Percentiles rank a stretch among this genome's conserved stretches.
These are phyloP conservation scores for Nothoprocta pentlandii DNA, from an alignment of 2,113 vertebrate genomes.

Conservation along the genomic window DNA sequence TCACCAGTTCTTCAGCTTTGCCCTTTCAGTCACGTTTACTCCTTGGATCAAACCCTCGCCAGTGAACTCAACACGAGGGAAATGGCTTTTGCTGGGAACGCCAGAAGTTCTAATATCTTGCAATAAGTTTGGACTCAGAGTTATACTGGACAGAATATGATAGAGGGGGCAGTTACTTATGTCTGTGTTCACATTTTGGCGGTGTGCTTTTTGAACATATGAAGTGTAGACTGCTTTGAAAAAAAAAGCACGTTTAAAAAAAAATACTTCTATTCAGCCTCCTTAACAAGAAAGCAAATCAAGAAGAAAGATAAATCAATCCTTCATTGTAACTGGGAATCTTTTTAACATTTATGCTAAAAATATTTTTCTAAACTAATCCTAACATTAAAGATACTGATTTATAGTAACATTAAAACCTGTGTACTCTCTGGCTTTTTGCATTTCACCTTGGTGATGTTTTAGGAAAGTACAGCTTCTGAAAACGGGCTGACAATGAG, in stretches of 20 bases:
- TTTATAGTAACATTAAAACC: background rate
- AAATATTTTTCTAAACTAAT: background rate
- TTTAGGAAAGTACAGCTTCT: constrained; percentile 51
- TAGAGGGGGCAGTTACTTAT: background rate
- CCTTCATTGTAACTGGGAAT: background rate
- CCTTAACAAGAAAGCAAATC: background rate
- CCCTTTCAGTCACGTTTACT: background rate
- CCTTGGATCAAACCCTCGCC: background rate
- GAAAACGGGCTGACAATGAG: constrained; percentile 79
- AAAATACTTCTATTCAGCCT: background rate
- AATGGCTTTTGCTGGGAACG: background rate
- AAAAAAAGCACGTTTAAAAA: background rate
- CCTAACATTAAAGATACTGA: background rate
- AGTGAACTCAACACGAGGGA: background rate
- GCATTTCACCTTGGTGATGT: background rate
- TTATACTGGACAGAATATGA: background rate
- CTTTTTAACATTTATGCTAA: background rate
- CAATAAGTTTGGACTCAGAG: background rate
- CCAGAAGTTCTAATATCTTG: background rate
- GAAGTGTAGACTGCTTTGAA: background rate
- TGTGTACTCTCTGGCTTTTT: background rate
- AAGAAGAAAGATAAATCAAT: background rate
- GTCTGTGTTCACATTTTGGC: background rate
- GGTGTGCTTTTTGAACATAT: background rate
- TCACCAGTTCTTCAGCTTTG: background rate